Base-by-base conservation (phyloP, 1,140 invertebrate genomes). In the Ostrea edulis region DNA sequence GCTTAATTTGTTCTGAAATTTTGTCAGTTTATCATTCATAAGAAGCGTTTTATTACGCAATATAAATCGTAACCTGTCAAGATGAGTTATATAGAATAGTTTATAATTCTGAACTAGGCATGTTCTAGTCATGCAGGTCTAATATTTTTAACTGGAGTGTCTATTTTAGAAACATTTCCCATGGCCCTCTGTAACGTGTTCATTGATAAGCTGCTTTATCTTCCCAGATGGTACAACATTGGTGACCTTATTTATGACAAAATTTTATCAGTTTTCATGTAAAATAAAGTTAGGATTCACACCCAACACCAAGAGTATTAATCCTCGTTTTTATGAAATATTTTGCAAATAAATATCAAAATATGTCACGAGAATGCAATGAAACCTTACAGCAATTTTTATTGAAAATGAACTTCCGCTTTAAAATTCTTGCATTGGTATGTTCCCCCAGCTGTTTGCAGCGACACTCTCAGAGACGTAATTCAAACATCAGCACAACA, bases 11-110 rank as follows among this genome's bases (percentile, higher is more conserved):
- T 14, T 22, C 25, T 77, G 11, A 77, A 77, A 77, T 77, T 17
- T 77, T 77, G 68, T 77, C 68, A 35, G 68, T 77, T 77, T 77
- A 77, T 77, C 68, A 77, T 77, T 77, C 68, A 77, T 77, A 35
- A 29, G 68, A 29, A 77, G 68, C 68, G 68, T 77, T 77, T 77
- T 77, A 77, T 77, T 25, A 29, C 68, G 68, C 68, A 77, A 77
- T 77, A 29, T 77, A 29, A 77, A 77, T 77, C 68, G 25, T 77
- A 20, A 29, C 9, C 68, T 77, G 68, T 77, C 68, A 29, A 25
- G 29, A 35, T 14, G 14, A 77, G 68, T 77, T 77, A 77, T 77
- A 77, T 29, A 77, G 17, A 77, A 25, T 77, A 20, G n/a, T n/a
- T 17, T 35, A 77, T 14, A 77, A 29, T 77, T 77, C 68, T 14